Base-by-base conservation (phyloP, 2,113 vertebrate species). In the Neotoma lepida region DNA sequence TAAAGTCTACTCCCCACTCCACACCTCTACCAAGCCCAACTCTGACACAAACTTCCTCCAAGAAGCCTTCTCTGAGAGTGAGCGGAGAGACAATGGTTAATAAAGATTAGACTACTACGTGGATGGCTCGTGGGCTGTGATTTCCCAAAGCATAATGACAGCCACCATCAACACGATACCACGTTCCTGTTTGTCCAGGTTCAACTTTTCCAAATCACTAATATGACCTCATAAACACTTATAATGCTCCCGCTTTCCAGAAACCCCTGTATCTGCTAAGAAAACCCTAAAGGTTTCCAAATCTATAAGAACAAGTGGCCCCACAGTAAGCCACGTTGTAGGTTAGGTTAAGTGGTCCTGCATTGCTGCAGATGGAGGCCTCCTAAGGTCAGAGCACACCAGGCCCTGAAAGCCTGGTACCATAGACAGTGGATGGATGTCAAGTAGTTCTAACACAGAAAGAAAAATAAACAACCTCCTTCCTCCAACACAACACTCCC, bases 201-300 rank as follows among this genome's bases (percentile, higher is more conserved):
- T n/a, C 54, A 88, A 76, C 70, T 73, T 77, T 49, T 39, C 46
- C 33, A 30, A 76, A 90, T 58, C 63, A 51, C 1, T n/a, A 66
- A 12, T 39, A 76, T 33, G 41, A 49, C 58, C 89, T 90, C 70
- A 17, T 4, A 24, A 74, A 30, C 56, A 51, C 30, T 49, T 88
- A 24, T 41, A 28, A 66, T 14, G 46, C 49, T 63, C 51, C 54
- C 3, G 66, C 80, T 71, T 93, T 28, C 56, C n/a, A 91, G 86
- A 41, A 63, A 63, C n/a, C 89, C 39, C 70, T 78, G 41, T 17
- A 56, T 41, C 88, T 92, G 91, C 61, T 77, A 90, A 63, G 90
- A 71, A 95, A 91, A 88, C 66, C 64, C 77, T 93, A 6, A 95
- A 94, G 85, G 88, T 95, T 82, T 64, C 86, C 76, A 86, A 78